Evolutionary conservation across 1,140 invertebrate species (phyloP).

Genomic region (Ooceraea biroi): DNA sequence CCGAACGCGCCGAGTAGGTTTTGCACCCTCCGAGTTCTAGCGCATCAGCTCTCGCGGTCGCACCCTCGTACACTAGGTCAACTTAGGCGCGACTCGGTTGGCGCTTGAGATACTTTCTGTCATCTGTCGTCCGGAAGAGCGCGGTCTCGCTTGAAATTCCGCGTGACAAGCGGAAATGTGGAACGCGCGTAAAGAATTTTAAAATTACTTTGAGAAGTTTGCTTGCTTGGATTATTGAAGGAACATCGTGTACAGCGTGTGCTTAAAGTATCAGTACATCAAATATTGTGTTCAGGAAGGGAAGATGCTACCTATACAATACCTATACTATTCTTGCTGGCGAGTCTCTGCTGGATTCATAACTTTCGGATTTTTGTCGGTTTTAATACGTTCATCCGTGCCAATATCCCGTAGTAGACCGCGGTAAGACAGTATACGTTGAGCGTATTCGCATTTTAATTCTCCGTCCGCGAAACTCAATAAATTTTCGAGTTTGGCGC

Average conservation of each 20-base stretch:
- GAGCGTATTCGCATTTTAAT: no score
- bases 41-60: conserved; percentile 49
- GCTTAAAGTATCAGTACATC: no score
- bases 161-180: neutral
- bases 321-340: no score
- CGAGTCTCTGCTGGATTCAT: conserved; percentile 39
- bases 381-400: conserved; percentile 25
- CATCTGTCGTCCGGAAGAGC: neutral
- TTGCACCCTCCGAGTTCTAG: conserved; percentile 11
- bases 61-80: conserved; percentile 17
- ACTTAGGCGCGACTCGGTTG: conserved; percentile 37
- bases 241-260: no score
- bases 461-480: conserved; percentile 18
- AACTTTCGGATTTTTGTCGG: conserved; percentile 56
- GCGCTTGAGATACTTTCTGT: conserved; percentile 50
- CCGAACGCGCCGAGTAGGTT: conserved; percentile 12
- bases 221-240: no score
- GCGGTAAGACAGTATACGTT: conserved; percentile 8
- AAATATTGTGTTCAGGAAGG: conserved; percentile 33
- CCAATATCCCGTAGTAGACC: conserved; percentile 10
- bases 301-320: no score
- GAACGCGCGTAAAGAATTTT: conserved; percentile 14
- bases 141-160: conserved; percentile 16
- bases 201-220: conserved; percentile 7
- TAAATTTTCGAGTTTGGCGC: conserved; percentile 16